phyloP scores from a whole-genome alignment of 37 sponge, comb jelly and placozoan species.

The Lycopodina hypogea region DNA sequence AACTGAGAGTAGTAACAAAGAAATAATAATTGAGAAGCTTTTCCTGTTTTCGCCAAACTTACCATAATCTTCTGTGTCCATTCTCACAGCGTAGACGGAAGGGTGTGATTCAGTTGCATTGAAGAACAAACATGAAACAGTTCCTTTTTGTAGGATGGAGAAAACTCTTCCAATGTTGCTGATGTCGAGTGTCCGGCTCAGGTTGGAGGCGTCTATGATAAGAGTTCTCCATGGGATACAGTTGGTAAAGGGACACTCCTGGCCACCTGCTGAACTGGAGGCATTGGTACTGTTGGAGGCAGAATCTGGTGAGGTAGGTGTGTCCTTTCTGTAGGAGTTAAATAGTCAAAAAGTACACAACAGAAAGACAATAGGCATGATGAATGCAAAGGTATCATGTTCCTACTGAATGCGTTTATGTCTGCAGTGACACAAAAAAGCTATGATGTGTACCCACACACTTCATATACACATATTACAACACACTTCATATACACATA shows the following conservation, averaged over 20 bases:
- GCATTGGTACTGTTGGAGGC: background rate
- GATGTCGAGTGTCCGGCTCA: constrained; percentile 12
- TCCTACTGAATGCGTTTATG: too few species aligned
- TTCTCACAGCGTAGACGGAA: constrained; percentile 20
- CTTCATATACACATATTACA: too few species aligned
- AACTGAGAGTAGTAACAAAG: background rate
- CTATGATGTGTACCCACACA: background rate
- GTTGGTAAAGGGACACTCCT: constrained; percentile 61
- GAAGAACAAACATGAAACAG: background rate
- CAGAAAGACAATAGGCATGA: too few species aligned
- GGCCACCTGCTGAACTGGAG: background rate
- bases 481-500: too few species aligned
- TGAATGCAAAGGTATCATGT: too few species aligned
- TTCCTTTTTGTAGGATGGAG: background rate
- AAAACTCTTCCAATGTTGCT: constrained; percentile 9
- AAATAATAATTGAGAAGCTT: too few species aligned
- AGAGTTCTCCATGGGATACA: constrained; percentile 58
- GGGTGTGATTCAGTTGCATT: constrained; percentile 4
- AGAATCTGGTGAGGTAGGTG: background rate
- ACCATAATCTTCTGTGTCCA: constrained; percentile 53
- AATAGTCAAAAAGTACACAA: too few species aligned
- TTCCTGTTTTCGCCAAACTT: background rate
- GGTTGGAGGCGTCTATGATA: constrained; percentile 37
- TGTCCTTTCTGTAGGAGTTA: background rate
- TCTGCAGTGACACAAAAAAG: too few species aligned